phyloP scores from a whole-genome alignment of 2,888 invertebrate species.

The Augiades crinisus region DNA sequence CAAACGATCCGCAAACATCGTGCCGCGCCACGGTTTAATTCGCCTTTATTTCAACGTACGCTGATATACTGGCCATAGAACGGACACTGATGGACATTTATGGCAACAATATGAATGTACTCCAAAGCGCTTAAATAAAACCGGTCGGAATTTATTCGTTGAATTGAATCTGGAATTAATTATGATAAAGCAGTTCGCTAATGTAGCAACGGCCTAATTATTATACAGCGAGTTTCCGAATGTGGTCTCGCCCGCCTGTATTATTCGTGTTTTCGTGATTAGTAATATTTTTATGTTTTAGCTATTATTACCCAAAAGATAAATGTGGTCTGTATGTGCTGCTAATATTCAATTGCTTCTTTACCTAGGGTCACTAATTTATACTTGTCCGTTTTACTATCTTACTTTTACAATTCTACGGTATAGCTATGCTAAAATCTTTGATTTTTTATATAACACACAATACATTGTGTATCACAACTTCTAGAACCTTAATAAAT shows the following conservation, averaged over 20 bases:
- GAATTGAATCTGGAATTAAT: not conserved
- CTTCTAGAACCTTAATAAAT: too few relatives aligned
- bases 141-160: not conserved
- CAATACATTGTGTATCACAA: too few relatives aligned
- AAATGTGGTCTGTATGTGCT: too few relatives aligned
- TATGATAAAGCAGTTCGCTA: not conserved
- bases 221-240: not conserved
- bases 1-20: conserved; percentile 44
- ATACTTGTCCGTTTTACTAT: too few relatives aligned
- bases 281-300: too few relatives aligned
- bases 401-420: too few relatives aligned
- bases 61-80: not conserved
- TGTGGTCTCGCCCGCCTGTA: not conserved
- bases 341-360: too few relatives aligned
- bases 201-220: not conserved
- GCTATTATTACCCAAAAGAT: too few relatives aligned
- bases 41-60: not conserved
- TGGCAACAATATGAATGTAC: not conserved
- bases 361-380: too few relatives aligned
- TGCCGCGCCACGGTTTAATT: not conserved
- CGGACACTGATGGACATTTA: conserved; percentile 4
- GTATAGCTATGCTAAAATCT: too few relatives aligned
- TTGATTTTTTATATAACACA: too few relatives aligned
- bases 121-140: conserved; percentile 1
- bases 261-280: too few relatives aligned